These are phyloP conservation scores for Watsonalla binaria DNA, from an alignment of 2,888 invertebrate genomes.

Conservation along the genomic window DNA sequence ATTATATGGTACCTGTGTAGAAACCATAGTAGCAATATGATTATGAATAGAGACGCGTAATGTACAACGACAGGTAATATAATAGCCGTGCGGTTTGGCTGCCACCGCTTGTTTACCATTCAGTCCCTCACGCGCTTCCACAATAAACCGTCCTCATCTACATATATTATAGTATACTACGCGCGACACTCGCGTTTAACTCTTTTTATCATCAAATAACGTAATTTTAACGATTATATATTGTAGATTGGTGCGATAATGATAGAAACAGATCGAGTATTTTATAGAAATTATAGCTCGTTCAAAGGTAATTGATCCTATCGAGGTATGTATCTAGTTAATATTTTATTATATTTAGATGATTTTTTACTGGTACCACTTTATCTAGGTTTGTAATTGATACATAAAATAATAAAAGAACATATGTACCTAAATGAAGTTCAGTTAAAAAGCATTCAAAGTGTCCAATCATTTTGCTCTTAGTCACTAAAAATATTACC, in stretches of 20 bases:
- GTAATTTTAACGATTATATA: neutral
- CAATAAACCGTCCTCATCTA: constrained; percentile 15
- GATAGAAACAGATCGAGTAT: neutral
- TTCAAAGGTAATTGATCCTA: no score
- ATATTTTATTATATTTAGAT: no score
- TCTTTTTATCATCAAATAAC: neutral
- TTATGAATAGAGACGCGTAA: neutral
- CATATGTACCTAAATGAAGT: no score
- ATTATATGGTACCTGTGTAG: neutral
- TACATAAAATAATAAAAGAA: no score
- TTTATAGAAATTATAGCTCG: no score
- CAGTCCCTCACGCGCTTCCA: constrained; percentile 43
- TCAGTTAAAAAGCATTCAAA: no score
- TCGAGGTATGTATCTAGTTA: no score
- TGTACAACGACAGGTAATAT: constrained; percentile 19
- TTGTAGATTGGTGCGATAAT: neutral
- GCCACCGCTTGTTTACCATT: constrained; percentile 21
- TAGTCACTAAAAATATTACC: no score
- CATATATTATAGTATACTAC: constrained; percentile 10
- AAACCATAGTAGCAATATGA: neutral
- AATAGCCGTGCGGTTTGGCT: constrained; percentile 39
- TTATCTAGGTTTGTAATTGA: no score
- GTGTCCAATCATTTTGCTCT: no score
- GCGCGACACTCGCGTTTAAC: constrained; percentile 9
- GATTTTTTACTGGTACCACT: no score